Base-by-base conservation (phyloP, 2,797 vertebrate genomes). In the Nannoperca australis region DNA sequence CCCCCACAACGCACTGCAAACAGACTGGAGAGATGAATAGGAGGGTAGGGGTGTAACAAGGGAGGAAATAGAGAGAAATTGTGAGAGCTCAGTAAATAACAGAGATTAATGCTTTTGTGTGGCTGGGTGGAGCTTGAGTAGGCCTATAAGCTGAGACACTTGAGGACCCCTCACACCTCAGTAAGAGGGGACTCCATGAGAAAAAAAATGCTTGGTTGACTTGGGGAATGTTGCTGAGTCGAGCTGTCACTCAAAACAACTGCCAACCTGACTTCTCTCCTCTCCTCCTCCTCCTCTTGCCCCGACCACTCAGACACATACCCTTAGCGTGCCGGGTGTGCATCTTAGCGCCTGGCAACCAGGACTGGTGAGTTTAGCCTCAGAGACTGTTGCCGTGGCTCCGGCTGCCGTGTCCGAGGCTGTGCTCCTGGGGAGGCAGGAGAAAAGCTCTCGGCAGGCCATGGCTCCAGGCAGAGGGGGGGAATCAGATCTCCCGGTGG, bases 271-370 rank as follows among this genome's bases (percentile, higher is more conserved):
- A 95, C 94, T 94, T 95, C 92, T 17, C 73, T 77, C 88, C 77
- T 81, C 70, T 68, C 67, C 73, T 67, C 63, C 69, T 1, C 70
- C 34, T 74, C 73, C 70, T 71, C 75, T 60, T 79, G 84, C 56
- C 60, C 79, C 32, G 68, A 80, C 86, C 89, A 84, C 87, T 90
- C 92, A 94, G 89, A 93, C 93, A 83, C 94, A 95, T 94, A 95
- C 92, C 87, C 92, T 89, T 65, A 94, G 93, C 94, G 82, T 78
- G 94, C 94, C 94, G 95, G 96, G 96, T 96, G 96, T 96, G 96
- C 94, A 87, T 94, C 97, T 97, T 96, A 97, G 97, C 96, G 95
- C 98, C 97, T 97, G 97, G 97, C 97, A 99, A 99, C 98, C 94
- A 85, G 90, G 85, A 95, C 78, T 87, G 92, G 95, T 97, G 94